Conservation (phyloP, 2,888 invertebrate species). For the Agriopis leucophaearia region DNA sequence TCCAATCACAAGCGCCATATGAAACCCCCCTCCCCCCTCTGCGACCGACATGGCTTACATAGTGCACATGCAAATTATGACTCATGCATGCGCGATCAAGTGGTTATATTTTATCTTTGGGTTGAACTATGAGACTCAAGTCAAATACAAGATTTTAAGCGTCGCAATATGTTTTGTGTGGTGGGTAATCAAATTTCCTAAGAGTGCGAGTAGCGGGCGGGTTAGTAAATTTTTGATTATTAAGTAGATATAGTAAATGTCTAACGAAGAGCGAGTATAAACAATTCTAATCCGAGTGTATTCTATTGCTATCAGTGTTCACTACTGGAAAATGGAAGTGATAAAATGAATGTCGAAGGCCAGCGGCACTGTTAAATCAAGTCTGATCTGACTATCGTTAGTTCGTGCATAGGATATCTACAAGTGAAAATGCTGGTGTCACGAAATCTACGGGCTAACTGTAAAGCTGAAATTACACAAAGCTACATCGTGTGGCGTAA, state of each 20-base stretch:
- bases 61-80: no score
- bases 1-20: no score
- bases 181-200: no score
- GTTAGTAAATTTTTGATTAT: neutral
- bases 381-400: neutral
- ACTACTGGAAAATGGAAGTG: constrained; percentile 1
- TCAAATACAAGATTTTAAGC: no score
- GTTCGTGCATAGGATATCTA: constrained; percentile 5
- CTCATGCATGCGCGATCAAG: no score
- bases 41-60: no score
- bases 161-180: no score
- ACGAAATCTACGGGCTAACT: constrained; percentile 9
- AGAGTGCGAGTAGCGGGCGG: neutral
- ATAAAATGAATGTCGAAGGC: constrained; percentile 5
- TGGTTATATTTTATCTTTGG: no score
- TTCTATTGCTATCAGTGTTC: constrained; percentile 1
- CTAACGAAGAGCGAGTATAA: neutral
- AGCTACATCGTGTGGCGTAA: neutral
- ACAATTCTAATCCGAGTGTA: neutral
- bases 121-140: no score
- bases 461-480: constrained; percentile 3
- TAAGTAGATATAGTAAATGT: neutral
- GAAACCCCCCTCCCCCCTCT: no score
- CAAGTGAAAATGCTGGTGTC: constrained; percentile 4
- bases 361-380: neutral